These are phyloP conservation scores for Rynchops niger DNA, from an alignment of 2,113 vertebrate species.

Conservation along the genomic window DNA sequence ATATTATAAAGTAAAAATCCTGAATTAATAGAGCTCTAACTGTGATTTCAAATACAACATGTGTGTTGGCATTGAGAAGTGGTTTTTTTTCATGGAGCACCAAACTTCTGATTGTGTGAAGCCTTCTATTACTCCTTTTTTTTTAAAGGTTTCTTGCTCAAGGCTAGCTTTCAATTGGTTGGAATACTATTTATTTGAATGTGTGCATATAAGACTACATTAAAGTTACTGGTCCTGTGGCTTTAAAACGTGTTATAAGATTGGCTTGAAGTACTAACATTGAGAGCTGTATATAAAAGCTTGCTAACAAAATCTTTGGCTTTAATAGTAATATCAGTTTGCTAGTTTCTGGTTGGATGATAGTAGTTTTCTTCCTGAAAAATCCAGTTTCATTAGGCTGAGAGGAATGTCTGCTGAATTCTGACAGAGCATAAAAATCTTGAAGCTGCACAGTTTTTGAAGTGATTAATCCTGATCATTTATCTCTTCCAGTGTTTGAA, in stretches of 20 bases:
- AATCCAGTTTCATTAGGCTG: background rate
- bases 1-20: background rate
- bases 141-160: background rate
- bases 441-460: fast-evolving
- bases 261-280: background rate
- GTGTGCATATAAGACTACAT: background rate
- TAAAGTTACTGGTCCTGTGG: background rate
- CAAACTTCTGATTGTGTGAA: background rate
- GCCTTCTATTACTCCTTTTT: background rate
- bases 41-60: background rate
- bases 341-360: background rate
- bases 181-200: background rate
- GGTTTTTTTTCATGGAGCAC: background rate
- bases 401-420: background rate
- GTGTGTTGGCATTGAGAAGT: background rate
- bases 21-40: background rate
- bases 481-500: background rate
- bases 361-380: background rate
- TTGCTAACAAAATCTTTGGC: background rate
- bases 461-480: background rate
- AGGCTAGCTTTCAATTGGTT: background rate
- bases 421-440: background rate
- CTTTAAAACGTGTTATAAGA: background rate
- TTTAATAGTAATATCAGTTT: background rate
- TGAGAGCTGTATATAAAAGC: background rate